Evolutionary conservation across 53 echinoderm and acorn worm species (phyloP).

Genomic region (Apostichopus leukothele): DNA sequence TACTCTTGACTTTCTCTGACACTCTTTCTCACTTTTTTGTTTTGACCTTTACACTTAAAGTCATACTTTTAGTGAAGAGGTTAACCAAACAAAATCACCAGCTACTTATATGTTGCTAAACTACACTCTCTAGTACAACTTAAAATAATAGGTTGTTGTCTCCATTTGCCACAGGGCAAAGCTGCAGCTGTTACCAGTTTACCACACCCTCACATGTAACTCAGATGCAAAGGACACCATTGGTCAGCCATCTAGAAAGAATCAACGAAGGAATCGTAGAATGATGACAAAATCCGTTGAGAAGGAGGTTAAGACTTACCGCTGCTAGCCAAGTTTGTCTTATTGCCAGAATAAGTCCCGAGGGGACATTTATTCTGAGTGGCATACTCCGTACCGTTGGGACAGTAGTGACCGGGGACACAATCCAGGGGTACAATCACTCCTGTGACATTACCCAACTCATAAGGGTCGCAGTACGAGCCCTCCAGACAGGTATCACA

Average conservation of each 20-base stretch:
- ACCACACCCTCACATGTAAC: background rate
- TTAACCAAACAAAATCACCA: no score
- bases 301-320: slow-evolving; percentile 51
- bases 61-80: no score
- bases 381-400: slow-evolving; percentile 89
- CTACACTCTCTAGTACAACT: no score
- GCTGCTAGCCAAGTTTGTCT: slow-evolving; percentile 71
- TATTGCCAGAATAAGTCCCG: slow-evolving; percentile 86
- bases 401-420: slow-evolving; percentile 91
- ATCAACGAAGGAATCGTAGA: background rate
- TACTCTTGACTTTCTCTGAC: no score
- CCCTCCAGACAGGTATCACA: slow-evolving; percentile 83
- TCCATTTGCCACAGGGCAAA: no score
- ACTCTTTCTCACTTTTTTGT: no score
- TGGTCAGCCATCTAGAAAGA: background rate
- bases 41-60: no score
- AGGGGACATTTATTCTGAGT: slow-evolving; percentile 89
- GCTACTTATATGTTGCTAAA: no score
- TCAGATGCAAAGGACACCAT: no score
- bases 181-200: no score
- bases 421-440: slow-evolving; percentile 90
- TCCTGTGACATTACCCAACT: slow-evolving; percentile 89
- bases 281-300: background rate
- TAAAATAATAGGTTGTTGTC: no score
- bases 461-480: slow-evolving; percentile 94